phyloP scores from a whole-genome alignment of 2,888 invertebrate species.

The Toxonevra muliebris region DNA sequence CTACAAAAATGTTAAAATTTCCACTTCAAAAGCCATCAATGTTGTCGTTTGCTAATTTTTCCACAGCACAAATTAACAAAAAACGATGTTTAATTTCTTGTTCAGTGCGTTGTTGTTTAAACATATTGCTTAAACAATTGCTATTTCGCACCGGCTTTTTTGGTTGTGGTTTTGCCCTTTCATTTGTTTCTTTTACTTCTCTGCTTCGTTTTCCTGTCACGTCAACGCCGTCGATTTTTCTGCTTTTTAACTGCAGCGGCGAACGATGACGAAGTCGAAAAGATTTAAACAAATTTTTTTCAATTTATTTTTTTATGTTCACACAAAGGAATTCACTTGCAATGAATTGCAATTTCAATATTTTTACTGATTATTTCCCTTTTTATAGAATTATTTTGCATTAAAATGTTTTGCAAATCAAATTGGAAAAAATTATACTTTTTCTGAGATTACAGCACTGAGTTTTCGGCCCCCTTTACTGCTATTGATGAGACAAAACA shows the following conservation, averaged over 20 bases:
- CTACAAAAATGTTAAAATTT: too few species aligned
- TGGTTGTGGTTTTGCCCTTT: background rate
- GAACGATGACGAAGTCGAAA: conserved; percentile 56
- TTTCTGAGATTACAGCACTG: conserved; percentile 25
- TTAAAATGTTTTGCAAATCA: background rate
- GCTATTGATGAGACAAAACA: conserved; percentile 15
- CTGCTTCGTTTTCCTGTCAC: conserved; percentile 50
- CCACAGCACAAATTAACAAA: too few species aligned
- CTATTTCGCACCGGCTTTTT: too few species aligned
- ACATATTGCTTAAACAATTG: too few species aligned
- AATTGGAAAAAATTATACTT: background rate
- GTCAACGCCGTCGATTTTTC: conserved; percentile 42
- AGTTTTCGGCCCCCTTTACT: conserved; percentile 21
- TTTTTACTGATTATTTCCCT: background rate
- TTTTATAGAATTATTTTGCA: conserved; percentile 13
- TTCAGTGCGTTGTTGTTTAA: too few species aligned
- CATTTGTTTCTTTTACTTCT: conserved; percentile 31
- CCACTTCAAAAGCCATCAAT: too few species aligned
- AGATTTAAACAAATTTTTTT: conserved; percentile 8
- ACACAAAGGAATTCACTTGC: too few species aligned
- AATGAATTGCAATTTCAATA: too few species aligned
- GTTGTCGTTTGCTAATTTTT: too few species aligned
- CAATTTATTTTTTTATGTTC: background rate
- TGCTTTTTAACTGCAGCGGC: conserved; percentile 28
- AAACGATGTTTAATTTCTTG: too few species aligned